Evolutionary conservation across 2,888 invertebrate genomes (phyloP), one percentile per base, ranked within the genome.

Genomic region (Morpho deidamia): DNA sequence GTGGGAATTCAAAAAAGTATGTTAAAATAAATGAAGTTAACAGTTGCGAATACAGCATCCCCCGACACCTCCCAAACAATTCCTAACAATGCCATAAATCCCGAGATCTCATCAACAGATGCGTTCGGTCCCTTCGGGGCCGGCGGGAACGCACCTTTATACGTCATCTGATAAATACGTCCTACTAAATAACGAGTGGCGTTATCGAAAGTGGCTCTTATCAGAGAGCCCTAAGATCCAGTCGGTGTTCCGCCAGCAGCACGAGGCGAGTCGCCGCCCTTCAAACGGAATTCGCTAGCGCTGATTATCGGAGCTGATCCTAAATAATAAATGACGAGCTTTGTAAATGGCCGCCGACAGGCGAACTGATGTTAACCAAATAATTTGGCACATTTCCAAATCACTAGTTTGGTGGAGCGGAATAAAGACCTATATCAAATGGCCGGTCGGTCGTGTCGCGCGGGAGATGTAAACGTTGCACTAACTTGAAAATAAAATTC

Each of bases 271-370:
- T 69, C 55, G 60, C 59, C 53, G 63, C 69, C 72, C 74, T 61
- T 67, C 64, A 61, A 63, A 72, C 70, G 71, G 73, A 75, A 78
- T 76, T 73, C 68, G 72, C 72, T 73, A 69, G 66, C 70, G 60
- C 65, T 72, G 77, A 81, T 82, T 76, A 83, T 80, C 78, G 74
- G 66, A 64, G 58, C 68, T 70, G 78, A 77, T 76, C 74, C 72
- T 79, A 72, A 81, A 80, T 83, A 81, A 82, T 81, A 76, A 76
- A 82, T 78, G 78, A 67, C 45, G 49, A 34, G 52, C 48, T 53
- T 53, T 49, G 48, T 56, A 47, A 42, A 47, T 49, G 48, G 37
- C 48, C 37, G 59, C 52, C 49, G 55, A 55, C 50, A 44, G 53
- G 10, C 48, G 44, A 41, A 37, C 49, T 46, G 50, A 44, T 46